These are phyloP conservation scores for Syngnathus rostellatus DNA, from an alignment of 2,797 vertebrate species.

Conservation along the genomic window DNA sequence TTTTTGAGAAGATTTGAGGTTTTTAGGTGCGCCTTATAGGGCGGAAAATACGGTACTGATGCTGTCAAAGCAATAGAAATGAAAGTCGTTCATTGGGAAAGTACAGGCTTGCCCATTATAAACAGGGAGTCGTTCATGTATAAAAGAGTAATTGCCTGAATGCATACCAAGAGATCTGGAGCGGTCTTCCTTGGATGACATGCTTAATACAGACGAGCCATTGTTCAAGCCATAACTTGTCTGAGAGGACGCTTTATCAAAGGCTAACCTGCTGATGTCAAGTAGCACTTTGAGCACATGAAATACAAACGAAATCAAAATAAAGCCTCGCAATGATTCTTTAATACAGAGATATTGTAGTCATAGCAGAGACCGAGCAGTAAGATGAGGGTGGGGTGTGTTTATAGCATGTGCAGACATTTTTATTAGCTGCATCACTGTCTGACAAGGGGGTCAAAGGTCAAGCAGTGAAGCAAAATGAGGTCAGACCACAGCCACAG, in stretches of 20 bases:
- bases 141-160: slow-evolving; percentile 55
- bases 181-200: slow-evolving; percentile 61
- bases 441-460: neutral
- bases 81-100: slow-evolving; percentile 43
- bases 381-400: neutral
- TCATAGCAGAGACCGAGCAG: neutral
- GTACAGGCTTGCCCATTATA: slow-evolving; percentile 37
- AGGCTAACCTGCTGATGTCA: slow-evolving; percentile 41
- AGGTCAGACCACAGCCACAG: neutral
- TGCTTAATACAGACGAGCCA: slow-evolving; percentile 50
- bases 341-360: slow-evolving; percentile 16
- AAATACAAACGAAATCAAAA: slow-evolving; percentile 18
- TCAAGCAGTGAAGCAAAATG: neutral
- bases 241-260: slow-evolving; percentile 44
- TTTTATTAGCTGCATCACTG: neutral
- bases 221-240: slow-evolving; percentile 66
- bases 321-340: slow-evolving; percentile 30
- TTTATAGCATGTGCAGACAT: neutral
- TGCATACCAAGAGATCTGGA: slow-evolving; percentile 52
- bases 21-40: too few species aligned
- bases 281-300: slow-evolving; percentile 39
- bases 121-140: slow-evolving; percentile 52
- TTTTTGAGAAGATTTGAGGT: too few species aligned
- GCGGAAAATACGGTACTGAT: too few species aligned
- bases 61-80: slow-evolving; percentile 34